Evolutionary conservation across 2,113 vertebrate species (phyloP).

Genomic region (Alethe diademata): DNA sequence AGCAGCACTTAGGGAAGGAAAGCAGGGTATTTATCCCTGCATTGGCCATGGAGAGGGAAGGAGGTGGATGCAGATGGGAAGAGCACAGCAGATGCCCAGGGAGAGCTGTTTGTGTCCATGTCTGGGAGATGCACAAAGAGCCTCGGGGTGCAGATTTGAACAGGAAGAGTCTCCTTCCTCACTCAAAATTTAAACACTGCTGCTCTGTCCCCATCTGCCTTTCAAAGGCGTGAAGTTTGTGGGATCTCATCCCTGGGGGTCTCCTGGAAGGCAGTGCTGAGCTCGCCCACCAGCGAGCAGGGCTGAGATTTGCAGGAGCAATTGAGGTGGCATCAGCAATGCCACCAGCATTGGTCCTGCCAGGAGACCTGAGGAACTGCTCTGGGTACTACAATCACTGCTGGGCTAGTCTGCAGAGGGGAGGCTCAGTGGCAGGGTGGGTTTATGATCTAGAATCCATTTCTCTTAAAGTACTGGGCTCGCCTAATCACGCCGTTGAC

Average conservation of each 20-base stretch:
- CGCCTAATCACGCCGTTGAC: slow-evolving; percentile 74
- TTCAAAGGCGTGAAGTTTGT: neutral
- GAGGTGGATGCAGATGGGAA: neutral
- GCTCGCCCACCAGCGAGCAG: rapidly evolving
- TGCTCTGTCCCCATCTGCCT: neutral
- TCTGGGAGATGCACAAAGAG: neutral
- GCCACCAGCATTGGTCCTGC: neutral
- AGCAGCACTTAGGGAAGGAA: neutral
- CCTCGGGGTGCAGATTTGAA: rapidly evolving
- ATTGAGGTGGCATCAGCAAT: neutral
- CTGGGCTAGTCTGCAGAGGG: neutral
- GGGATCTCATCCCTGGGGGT: neutral
- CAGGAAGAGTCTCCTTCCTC: neutral
- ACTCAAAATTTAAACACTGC: neutral
- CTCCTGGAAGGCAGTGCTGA: neutral
- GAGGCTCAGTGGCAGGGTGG: rapidly evolving
- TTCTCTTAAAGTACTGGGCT: slow-evolving; percentile 75
- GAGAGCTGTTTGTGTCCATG: rapidly evolving
- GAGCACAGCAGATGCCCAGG: neutral
- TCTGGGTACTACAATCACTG: neutral
- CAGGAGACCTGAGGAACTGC: neutral
- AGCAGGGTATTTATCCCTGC: neutral
- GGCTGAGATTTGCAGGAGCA: neutral
- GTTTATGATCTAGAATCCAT: slow-evolving; percentile 58
- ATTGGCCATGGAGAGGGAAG: neutral